Evolutionary conservation across 2,888 invertebrate species (phyloP).

Genomic region (Acronicta psi): DNA sequence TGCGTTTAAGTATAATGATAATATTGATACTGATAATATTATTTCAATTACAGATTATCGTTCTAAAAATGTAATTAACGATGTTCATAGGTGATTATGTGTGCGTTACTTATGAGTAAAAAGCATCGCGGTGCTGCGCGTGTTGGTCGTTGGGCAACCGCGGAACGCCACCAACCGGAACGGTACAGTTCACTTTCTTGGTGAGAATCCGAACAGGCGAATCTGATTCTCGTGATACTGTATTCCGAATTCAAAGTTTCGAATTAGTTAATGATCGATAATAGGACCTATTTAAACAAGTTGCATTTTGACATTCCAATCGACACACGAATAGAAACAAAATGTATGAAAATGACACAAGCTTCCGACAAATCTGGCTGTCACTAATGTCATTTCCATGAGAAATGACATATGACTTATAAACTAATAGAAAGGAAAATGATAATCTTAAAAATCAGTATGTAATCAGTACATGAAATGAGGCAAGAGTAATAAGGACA

Average conservation of each 20-base stretch:
- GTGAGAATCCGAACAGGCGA: slow-evolving; percentile 64
- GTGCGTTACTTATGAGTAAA: slow-evolving; percentile 49
- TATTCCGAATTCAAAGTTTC: slow-evolving; percentile 11
- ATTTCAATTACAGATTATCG: slow-evolving; percentile 21
- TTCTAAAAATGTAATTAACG: slow-evolving; percentile 35
- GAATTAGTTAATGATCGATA: slow-evolving; percentile 7
- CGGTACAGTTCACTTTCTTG: slow-evolving; percentile 80
- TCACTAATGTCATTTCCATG: too few species aligned
- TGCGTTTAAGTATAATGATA: too few species aligned
- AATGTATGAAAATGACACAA: too few species aligned
- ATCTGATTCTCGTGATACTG: slow-evolving; percentile 18
- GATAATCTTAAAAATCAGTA: too few species aligned
- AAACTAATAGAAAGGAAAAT: too few species aligned
- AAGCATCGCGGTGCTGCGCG: slow-evolving; percentile 30
- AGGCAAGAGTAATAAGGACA: neutral
- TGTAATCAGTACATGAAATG: too few species aligned
- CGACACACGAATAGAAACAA: too few species aligned
- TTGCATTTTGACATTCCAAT: too few species aligned
- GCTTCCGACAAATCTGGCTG: too few species aligned
- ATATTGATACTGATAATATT: slow-evolving; percentile 21
- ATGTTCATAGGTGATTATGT: slow-evolving; percentile 42
- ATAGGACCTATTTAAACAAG: too few species aligned
- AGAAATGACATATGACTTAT: too few species aligned
- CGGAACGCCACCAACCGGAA: slow-evolving; percentile 70
- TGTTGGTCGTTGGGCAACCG: slow-evolving; percentile 65